phyloP scores from a whole-genome alignment of 2,888 invertebrate species.

The Callimorpha dominula region DNA sequence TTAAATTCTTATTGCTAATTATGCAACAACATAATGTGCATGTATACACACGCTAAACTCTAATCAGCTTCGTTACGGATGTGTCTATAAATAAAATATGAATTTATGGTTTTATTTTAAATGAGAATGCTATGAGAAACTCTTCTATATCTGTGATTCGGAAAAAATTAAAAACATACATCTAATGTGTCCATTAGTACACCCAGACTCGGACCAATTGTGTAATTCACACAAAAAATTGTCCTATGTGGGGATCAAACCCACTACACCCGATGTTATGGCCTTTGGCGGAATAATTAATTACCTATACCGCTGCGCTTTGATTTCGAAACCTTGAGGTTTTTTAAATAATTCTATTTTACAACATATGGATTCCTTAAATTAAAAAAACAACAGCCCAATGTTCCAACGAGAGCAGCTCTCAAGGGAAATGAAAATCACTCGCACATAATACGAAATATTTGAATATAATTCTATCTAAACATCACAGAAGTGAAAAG shows the following conservation, averaged over 20 bases:
- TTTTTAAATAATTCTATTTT: too few relatives aligned
- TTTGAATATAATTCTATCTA: slow-evolving; percentile 22
- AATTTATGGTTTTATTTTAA: too few relatives aligned
- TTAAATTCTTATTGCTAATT: background rate
- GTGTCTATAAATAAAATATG: background rate
- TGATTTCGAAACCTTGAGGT: slow-evolving; percentile 22
- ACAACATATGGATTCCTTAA: slow-evolving; percentile 12
- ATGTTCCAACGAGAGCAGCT: slow-evolving; percentile 20
- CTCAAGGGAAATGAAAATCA: slow-evolving; percentile 45
- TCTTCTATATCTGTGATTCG: too few relatives aligned
- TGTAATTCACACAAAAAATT: too few relatives aligned
- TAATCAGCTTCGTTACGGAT: background rate
- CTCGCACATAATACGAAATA: slow-evolving; percentile 33
- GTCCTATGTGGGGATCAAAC: too few relatives aligned
- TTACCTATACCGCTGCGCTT: slow-evolving; percentile 16
- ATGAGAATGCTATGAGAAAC: too few relatives aligned
- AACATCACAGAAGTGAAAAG: slow-evolving; percentile 40
- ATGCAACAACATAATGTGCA: background rate
- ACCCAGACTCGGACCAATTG: too few relatives aligned
- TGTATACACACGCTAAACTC: background rate
- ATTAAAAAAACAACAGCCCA: slow-evolving; percentile 33
- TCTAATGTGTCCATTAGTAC: too few relatives aligned
- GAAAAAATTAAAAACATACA: too few relatives aligned
- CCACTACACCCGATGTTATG: too few relatives aligned
- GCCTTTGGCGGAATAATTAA: too few relatives aligned